A percentile compares a stretch with the other conserved stretches of the same genome.
Conservation (phyloP, 2,797 vertebrate genomes). For the Melopsittacus undulatus region DNA sequence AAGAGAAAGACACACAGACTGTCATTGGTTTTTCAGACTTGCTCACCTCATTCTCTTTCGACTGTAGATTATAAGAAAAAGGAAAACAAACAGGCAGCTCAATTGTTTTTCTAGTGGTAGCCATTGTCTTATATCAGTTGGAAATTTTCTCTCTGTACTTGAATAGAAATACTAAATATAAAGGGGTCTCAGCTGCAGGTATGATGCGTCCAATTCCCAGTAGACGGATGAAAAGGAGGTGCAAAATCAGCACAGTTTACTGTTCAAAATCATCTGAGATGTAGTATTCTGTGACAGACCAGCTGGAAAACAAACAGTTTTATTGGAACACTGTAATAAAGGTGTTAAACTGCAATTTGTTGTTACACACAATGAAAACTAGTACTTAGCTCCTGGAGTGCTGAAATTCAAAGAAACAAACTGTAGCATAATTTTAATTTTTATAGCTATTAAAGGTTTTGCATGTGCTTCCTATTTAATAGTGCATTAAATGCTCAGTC, state of each 20-base stretch:
- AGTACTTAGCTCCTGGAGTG: not conserved
- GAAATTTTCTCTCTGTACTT: not conserved
- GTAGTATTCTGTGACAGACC: not conserved
- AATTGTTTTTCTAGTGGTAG: not conserved
- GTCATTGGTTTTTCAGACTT: not conserved
- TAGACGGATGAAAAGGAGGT: not conserved
- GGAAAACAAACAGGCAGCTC: not conserved
- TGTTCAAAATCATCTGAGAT: not conserved
- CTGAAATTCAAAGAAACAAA: not conserved
- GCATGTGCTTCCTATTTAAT: not conserved
- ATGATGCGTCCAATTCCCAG: not conserved
- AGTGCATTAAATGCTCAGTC: not conserved
- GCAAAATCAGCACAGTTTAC: not conserved
- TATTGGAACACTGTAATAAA: not conserved
- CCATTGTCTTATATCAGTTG: not conserved
- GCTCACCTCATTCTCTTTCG: not conserved
- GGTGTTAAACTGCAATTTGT: not conserved
- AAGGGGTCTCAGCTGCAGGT: not conserved
- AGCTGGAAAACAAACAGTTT: not conserved
- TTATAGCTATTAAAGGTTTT: not conserved
- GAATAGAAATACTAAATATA: not conserved
- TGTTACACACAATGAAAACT: not conserved
- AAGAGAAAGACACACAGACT: too few species aligned
- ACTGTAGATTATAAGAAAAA: not conserved
- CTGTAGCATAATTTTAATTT: not conserved